Conservation (phyloP, 1,140 invertebrate genomes). For the Homalodisca vitripennis region DNA sequence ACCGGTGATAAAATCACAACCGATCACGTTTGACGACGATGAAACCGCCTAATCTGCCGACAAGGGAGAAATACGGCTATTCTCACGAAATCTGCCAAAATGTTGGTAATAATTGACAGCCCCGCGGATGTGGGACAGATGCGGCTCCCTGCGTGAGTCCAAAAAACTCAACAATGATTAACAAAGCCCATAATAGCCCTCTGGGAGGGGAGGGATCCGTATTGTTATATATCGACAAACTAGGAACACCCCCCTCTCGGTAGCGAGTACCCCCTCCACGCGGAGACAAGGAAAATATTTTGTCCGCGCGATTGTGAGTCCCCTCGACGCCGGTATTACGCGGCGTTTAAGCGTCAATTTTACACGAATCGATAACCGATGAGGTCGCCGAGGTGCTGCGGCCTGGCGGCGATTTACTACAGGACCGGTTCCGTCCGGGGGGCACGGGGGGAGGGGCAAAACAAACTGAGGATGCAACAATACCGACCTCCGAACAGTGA, state of each 20-base stretch:
- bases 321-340: conserved; percentile 1
- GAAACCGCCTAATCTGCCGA: no score
- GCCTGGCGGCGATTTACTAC: neutral
- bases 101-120: neutral
- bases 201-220: neutral
- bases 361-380: conserved; percentile 20
- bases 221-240: conserved; percentile 29
- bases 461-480: neutral
- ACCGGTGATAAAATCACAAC: conserved; percentile 6
- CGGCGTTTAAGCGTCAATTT: conserved; percentile 30
- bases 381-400: neutral
- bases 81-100: conserved; percentile 20
- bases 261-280: neutral
- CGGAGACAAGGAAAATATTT: conserved; percentile 25
- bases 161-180: conserved; percentile 25
- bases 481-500: neutral
- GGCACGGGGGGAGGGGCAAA: neutral
- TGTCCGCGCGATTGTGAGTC: conserved; percentile 22
- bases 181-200: conserved; percentile 29
- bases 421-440: conserved; percentile 1
- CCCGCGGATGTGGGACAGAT: conserved; percentile 23
- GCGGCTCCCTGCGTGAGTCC: neutral
- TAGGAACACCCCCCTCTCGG: conserved; percentile 15
- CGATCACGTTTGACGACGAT: neutral
- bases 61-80: neutral